Evolutionary conservation across 2,113 vertebrate species (phyloP).

Genomic region (Poeciliopsis turrubarensis): DNA sequence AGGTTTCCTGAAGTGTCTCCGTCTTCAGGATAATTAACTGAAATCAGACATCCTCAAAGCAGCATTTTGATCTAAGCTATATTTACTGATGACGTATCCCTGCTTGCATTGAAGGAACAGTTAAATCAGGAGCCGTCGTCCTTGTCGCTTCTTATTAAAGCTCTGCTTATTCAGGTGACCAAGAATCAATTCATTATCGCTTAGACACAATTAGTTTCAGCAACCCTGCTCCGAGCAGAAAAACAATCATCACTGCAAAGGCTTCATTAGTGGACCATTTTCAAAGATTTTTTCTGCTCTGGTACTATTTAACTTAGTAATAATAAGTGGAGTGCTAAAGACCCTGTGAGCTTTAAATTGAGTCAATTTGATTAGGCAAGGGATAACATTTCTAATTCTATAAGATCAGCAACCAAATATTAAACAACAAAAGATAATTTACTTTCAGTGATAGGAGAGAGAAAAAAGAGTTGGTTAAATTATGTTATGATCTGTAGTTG

Average conservation of each 20-base stretch:
- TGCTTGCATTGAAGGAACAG: constrained; percentile 66
- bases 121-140: constrained; percentile 77
- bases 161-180: constrained; percentile 86
- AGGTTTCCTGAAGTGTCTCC: neutral
- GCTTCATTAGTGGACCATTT: constrained; percentile 83
- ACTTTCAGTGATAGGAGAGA: too few species aligned
- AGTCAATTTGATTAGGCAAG: constrained; percentile 47
- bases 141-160: constrained; percentile 89
- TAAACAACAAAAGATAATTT: too few species aligned
- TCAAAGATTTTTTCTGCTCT: constrained; percentile 20
- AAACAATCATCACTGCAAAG: constrained; percentile 84
- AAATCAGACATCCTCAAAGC: neutral
- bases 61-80: neutral
- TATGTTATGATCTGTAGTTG: too few species aligned
- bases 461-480: too few species aligned
- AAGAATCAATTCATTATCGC: constrained; percentile 86
- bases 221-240: constrained; percentile 83
- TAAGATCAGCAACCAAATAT: neutral
- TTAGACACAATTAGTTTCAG: constrained; percentile 85
- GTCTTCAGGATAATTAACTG: neutral
- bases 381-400: constrained; percentile 34
- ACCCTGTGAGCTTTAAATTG: constrained; percentile 60
- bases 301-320: constrained; percentile 49
- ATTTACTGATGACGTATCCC: neutral
- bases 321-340: constrained; percentile 35